Conservation (phyloP, 1,140 invertebrate species). For the Eulimnadia texana region DNA sequence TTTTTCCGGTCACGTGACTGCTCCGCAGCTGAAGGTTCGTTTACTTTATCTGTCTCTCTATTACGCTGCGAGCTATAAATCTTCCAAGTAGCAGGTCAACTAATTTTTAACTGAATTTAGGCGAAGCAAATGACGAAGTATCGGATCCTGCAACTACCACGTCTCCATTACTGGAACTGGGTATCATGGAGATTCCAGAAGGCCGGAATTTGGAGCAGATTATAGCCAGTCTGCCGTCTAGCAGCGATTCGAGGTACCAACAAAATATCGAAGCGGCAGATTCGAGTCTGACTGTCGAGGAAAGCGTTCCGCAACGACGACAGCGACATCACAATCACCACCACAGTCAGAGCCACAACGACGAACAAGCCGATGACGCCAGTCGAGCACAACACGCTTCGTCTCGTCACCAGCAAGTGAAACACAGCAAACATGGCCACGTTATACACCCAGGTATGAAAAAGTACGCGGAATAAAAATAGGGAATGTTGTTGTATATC, state of each 20-base stretch:
- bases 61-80: no score
- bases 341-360: not conserved
- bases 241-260: not conserved
- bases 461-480: not conserved
- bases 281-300: not conserved
- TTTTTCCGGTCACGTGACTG: slow-evolving; percentile 14
- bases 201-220: slow-evolving; percentile 1
- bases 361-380: slow-evolving; percentile 7
- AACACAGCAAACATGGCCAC: not conserved
- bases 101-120: not conserved
- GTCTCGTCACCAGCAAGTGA: not conserved
- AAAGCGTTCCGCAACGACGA: not conserved
- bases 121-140: not conserved
- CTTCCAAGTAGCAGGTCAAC: not conserved
- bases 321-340: not conserved
- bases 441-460: not conserved
- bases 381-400: not conserved
- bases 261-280: not conserved
- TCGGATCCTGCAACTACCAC: not conserved
- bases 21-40: not conserved
- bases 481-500: not conserved
- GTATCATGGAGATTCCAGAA: slow-evolving; percentile 2
- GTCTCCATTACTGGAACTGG: slow-evolving; percentile 2
- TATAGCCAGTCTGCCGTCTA: not conserved
- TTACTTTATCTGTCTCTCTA: not conserved